Conservation (phyloP, 1,140 invertebrate species). For the Tetranychus cinnabarinus region DNA sequence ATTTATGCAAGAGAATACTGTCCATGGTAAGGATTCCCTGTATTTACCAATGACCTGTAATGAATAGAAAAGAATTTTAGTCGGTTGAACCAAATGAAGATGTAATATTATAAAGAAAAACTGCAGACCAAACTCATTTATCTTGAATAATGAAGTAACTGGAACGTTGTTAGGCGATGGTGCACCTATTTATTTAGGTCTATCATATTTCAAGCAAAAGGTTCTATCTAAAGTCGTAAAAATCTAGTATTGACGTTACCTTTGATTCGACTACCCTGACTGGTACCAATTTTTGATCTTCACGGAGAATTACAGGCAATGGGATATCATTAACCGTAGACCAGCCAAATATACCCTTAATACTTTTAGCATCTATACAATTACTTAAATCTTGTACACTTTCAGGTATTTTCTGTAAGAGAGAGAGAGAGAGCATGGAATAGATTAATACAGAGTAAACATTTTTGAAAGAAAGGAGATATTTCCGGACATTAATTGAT, state of each 20-base stretch:
- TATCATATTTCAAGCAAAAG: too few species aligned
- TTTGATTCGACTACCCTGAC: slow-evolving; percentile 64
- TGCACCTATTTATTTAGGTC: too few species aligned
- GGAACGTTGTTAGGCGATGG: background rate
- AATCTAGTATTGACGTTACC: slow-evolving; percentile 11
- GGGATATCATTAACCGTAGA: slow-evolving; percentile 52
- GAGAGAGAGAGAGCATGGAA: too few species aligned
- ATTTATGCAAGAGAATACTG: slow-evolving; percentile 39
- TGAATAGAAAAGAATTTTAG: background rate
- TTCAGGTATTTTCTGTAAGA: too few species aligned
- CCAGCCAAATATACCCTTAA: slow-evolving; percentile 70
- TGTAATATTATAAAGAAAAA: too few species aligned
- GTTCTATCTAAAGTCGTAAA: background rate
- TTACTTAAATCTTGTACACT: background rate
- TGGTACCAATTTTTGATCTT: slow-evolving; percentile 60
- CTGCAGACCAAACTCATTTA: too few species aligned
- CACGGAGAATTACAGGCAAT: slow-evolving; percentile 63
- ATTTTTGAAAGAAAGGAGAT: too few species aligned
- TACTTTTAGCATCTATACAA: slow-evolving; percentile 44
- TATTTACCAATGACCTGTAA: slow-evolving; percentile 35
- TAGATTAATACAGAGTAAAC: too few species aligned
- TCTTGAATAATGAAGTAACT: too few species aligned
- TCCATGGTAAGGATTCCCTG: slow-evolving; percentile 17
- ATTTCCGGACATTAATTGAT: too few species aligned
- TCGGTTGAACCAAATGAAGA: too few species aligned